These are phyloP conservation scores for Venturia canescens DNA, from an alignment of 1,140 invertebrate species.

Conservation along the genomic window DNA sequence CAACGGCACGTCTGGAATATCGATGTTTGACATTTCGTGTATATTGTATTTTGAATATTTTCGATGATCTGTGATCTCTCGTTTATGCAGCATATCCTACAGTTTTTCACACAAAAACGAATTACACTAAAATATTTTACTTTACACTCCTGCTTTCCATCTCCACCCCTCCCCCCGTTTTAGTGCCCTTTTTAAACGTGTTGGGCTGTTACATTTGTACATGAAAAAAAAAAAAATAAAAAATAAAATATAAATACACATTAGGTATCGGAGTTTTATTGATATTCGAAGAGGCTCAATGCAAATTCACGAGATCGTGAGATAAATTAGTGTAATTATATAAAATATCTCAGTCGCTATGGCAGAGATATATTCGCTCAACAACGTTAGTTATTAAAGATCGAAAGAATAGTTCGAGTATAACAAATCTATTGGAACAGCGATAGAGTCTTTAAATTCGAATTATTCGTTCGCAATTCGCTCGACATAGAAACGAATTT, in stretches of 20 bases:
- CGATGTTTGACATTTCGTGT: background rate
- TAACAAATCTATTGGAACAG: no score
- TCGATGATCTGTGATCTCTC: background rate
- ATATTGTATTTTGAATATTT: background rate
- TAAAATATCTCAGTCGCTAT: no score
- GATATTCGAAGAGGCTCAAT: background rate
- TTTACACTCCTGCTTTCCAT: slow-evolving; percentile 23
- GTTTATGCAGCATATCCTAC: background rate
- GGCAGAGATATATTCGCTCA: no score
- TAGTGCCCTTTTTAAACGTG: slow-evolving; percentile 11
- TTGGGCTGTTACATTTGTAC: slow-evolving; percentile 32
- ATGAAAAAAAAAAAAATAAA: slow-evolving; percentile 21
- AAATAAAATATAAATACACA: slow-evolving; percentile 19
- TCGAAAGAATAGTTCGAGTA: no score
- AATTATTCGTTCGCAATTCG: no score
- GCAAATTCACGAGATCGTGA: background rate
- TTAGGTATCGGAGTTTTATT: background rate
- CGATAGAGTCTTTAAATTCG: no score
- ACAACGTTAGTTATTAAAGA: no score
- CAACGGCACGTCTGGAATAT: background rate
- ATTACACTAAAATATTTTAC: background rate
- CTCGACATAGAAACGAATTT: no score
- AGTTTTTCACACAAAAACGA: background rate
- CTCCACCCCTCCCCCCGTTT: no score
- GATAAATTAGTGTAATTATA: no score